phyloP scores from a whole-genome alignment of 2,888 invertebrate genomes.

The Eupithecia insigniata region DNA sequence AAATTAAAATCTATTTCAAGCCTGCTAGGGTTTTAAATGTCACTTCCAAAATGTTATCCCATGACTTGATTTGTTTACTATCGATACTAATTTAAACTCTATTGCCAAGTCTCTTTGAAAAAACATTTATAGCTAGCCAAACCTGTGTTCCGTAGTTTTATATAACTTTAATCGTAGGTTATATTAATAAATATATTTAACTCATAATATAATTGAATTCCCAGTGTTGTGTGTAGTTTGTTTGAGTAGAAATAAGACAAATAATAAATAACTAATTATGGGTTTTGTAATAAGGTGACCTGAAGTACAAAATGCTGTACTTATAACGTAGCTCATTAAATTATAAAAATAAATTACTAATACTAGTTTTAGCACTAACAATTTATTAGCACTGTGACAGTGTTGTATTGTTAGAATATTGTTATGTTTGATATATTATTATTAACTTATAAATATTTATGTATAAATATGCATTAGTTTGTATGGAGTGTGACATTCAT shows the following conservation, averaged over 20 bases:
- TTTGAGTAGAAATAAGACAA: not conserved
- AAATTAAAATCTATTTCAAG: constrained; percentile 28
- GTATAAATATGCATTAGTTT: constrained; percentile 7
- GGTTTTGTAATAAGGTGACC: not conserved
- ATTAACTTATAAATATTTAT: constrained; percentile 14
- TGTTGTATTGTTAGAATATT: constrained; percentile 23
- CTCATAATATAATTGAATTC: not conserved
- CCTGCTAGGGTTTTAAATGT: constrained; percentile 22
- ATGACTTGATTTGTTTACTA: constrained; percentile 17
- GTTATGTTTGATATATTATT: constrained; percentile 27
- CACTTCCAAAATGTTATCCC: constrained; percentile 15
- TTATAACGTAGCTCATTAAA: not conserved
- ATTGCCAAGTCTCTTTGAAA: constrained; percentile 30
- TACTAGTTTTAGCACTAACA: constrained; percentile 6
- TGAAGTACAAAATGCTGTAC: constrained; percentile 10
- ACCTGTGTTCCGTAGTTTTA: constrained; percentile 11
- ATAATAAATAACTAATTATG: not conserved
- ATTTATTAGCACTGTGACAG: constrained; percentile 14
- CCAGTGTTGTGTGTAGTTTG: not conserved
- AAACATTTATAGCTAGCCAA: constrained; percentile 18
- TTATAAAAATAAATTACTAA: not conserved
- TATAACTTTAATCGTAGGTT: not conserved
- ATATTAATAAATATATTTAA: not conserved
- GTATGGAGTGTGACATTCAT: constrained; percentile 10
- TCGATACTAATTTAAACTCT: constrained; percentile 9